These are phyloP conservation scores for Porites australiensis DNA, from an alignment of 64 coral and sea anemone genomes.

Conservation along the genomic window DNA sequence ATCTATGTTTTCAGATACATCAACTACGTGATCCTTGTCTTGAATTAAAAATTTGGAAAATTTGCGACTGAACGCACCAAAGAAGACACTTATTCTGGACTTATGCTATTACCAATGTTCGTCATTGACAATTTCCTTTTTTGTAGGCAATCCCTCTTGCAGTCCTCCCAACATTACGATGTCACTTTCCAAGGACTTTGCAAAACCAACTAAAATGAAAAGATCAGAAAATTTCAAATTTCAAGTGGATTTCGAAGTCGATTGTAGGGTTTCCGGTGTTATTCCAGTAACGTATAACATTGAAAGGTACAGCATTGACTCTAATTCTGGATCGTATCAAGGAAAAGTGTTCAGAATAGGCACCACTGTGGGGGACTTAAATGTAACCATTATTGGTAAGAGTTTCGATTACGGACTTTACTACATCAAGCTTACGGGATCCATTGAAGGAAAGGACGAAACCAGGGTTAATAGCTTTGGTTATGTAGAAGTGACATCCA, in stretches of 20 bases:
- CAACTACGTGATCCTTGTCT: too few species aligned
- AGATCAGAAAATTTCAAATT: conserved; percentile 54
- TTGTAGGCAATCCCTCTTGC: conserved; percentile 70
- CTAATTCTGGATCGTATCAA: not conserved
- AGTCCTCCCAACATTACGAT: conserved; percentile 68
- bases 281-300: not conserved
- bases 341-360: not conserved
- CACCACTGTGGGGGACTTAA: not conserved
- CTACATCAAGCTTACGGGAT: conserved; percentile 61
- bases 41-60: too few species aligned
- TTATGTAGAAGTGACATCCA: conserved; percentile 67
- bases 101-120: too few species aligned
- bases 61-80: too few species aligned
- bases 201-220: conserved; percentile 41
- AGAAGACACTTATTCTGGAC: too few species aligned
- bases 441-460: conserved; percentile 31
- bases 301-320: conserved; percentile 2
- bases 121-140: not conserved
- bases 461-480: conserved; percentile 48
- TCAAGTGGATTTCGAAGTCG: not conserved
- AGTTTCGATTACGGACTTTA: conserved; percentile 65
- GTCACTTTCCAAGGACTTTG: conserved; percentile 46
- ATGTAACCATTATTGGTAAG: conserved; percentile 28
- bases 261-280: conserved; percentile 27
- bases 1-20: too few species aligned